Conservation (phyloP, 1,140 invertebrate genomes). For the Brachystomella parvula region DNA sequence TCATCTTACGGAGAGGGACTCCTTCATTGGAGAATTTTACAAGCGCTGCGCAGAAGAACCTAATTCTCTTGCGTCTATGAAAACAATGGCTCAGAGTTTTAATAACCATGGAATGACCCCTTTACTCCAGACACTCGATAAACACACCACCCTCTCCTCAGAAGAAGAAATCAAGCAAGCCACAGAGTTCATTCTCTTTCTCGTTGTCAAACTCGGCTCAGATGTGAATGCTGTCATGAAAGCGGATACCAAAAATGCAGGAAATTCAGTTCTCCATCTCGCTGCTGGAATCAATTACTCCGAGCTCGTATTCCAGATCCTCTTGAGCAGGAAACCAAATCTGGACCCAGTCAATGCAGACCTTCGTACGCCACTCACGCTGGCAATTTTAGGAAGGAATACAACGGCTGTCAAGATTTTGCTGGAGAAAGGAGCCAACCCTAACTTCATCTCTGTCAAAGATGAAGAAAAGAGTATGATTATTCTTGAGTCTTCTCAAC, state of each 20-base stretch:
- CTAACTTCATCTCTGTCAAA: constrained; percentile 40
- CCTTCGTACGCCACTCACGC: constrained; percentile 18
- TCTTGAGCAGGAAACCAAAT: constrained; percentile 15
- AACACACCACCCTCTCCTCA: background rate
- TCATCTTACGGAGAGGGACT: background rate
- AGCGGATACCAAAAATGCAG: constrained; percentile 6
- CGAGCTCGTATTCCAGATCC: background rate
- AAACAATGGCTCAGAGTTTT: constrained; percentile 14
- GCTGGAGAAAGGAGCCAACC: constrained; percentile 42
- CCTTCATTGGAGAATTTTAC: constrained; percentile 7
- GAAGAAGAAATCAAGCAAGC: background rate
- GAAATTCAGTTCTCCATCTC: constrained; percentile 16
- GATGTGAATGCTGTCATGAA: constrained; percentile 23
- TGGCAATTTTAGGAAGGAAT: constrained; percentile 11
- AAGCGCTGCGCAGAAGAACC: background rate
- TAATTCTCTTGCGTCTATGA: background rate
- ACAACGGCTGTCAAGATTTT: constrained; percentile 20
- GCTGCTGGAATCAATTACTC: background rate
- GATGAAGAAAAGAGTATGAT: constrained; percentile 29
- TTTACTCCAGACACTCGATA: constrained; percentile 4
- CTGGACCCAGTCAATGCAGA: constrained; percentile 21
- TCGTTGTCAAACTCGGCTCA: constrained; percentile 14
- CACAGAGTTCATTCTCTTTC: constrained; percentile 12
- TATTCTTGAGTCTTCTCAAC: background rate
- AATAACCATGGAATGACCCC: constrained; percentile 26